Evolutionary conservation across 2,888 invertebrate species (phyloP), one percentile per base, ranked within the genome.

Genomic region (Dugesia japonica): DNA sequence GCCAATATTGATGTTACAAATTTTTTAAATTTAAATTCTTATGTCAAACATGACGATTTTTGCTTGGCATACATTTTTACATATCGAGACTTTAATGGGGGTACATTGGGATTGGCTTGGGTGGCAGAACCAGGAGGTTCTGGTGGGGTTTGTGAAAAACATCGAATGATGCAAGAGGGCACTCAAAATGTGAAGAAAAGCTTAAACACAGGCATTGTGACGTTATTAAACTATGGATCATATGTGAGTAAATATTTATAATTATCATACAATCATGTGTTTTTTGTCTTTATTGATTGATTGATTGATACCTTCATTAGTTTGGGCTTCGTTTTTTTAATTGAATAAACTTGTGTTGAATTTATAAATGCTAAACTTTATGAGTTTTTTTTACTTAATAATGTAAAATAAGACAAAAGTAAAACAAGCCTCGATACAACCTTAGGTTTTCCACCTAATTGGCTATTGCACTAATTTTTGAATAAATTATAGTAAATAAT

Each of bases 41-140:
- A 95, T 79, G 91, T 91, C 77, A 93, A 98, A 86, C 98, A 98
- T 85, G 92, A 95, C 82, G 92, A 92, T 85, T 99, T 97, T 86
- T 99, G 98, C 84, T 88, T 99, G 79, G 97, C 98, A n/a, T 99
- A 97, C 85, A 93, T 98, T 79, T 95, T 99, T 86, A 98, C 98
- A 0, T 95, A 94, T 78, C 89, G 94, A 82, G 97, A 98, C 85
- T 98, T 98, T 84, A 93, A 93, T 26, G 94, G 94, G 9, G 98
- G 98, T 78, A 98, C 98, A 23, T 87, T 98, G 71, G 98, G 98
- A 26, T 87, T 99, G 72, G 98, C 98, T 1, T 99, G 98, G 98
- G 98, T 99, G 27, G 98, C 97, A 28, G 92, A 94, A 79, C 79
- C 81, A 0, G 79, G 80, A 78, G 94, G 95, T 0, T 94, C 94